Conservation (phyloP, 1,140 invertebrate genomes). For the Microplitis demolitor region DNA sequence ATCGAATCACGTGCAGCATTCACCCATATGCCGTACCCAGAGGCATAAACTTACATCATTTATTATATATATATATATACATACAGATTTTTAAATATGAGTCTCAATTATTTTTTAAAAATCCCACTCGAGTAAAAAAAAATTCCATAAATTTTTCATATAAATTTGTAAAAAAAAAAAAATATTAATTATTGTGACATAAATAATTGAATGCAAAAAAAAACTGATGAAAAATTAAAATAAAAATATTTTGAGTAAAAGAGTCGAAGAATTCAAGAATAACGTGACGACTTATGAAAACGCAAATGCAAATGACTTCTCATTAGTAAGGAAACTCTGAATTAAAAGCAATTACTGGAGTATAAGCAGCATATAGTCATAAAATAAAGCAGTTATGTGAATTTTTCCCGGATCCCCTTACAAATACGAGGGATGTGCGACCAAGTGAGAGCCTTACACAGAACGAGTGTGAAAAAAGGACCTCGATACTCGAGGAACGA, state of each 20-base stretch:
- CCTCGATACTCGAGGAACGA: conserved; percentile 1
- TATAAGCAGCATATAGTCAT: not conserved
- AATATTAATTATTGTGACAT: not conserved
- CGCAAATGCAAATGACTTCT: conserved; percentile 41
- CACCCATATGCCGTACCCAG: conserved; percentile 1
- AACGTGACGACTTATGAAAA: conserved; percentile 25
- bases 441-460: not conserved
- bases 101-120: no score
- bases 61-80: no score
- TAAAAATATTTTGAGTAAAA: not conserved
- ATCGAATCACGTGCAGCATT: conserved; percentile 20
- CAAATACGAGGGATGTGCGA: not conserved
- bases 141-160: no score
- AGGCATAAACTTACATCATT: not conserved
- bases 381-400: not conserved
- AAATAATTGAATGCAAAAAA: not conserved
- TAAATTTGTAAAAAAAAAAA: not conserved
- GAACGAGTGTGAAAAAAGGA: not conserved
- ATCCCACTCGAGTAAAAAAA: no score
- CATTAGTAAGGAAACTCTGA: conserved; percentile 14
- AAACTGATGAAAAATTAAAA: not conserved
- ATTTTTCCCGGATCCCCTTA: not conserved
- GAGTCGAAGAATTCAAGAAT: conserved; percentile 38
- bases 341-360: not conserved
- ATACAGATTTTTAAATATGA: no score